Evolutionary conservation across 2,113 vertebrate species (phyloP).

Genomic region (Rostratula benghalensis): DNA sequence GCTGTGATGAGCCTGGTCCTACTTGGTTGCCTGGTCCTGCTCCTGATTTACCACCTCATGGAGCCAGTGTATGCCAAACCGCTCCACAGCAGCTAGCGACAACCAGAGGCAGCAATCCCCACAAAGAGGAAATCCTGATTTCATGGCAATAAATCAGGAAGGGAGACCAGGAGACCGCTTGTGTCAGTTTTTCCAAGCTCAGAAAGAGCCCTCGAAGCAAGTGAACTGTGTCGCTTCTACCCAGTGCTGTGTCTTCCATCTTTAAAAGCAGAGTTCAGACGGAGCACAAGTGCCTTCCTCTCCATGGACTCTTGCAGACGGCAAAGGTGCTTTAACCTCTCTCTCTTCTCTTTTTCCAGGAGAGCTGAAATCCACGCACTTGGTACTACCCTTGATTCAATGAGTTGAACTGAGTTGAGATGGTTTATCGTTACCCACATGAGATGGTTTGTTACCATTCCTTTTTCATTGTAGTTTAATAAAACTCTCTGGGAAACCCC

Average conservation of each 20-base stretch:
- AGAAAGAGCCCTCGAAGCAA: fast-evolving
- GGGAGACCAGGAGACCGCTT: not conserved
- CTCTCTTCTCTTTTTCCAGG: not conserved
- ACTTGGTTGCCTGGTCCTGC: slow-evolving; percentile 81
- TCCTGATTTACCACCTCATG: slow-evolving; percentile 84
- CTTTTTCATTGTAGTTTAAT: slow-evolving; percentile 7
- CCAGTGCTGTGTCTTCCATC: not conserved
- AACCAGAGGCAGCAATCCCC: not conserved
- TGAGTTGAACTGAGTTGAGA: not conserved
- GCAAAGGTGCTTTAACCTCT: not conserved
- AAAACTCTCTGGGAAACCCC: slow-evolving; percentile 13
- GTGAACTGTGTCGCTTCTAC: not conserved
- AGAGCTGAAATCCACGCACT: not conserved
- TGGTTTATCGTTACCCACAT: not conserved
- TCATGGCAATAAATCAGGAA: not conserved
- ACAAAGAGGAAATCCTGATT: not conserved
- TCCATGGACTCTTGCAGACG: not conserved
- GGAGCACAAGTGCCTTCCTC: fast-evolving
- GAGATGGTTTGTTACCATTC: not conserved
- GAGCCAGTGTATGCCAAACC: slow-evolving; percentile 88
- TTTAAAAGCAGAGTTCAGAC: not conserved
- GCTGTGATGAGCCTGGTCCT: slow-evolving; percentile 70
- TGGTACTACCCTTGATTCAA: not conserved
- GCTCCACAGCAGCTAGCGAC: slow-evolving; percentile 51
- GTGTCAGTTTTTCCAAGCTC: fast-evolving